Base-by-base conservation (phyloP, 2,113 vertebrate species). In the Cephalopholis sonnerati region DNA sequence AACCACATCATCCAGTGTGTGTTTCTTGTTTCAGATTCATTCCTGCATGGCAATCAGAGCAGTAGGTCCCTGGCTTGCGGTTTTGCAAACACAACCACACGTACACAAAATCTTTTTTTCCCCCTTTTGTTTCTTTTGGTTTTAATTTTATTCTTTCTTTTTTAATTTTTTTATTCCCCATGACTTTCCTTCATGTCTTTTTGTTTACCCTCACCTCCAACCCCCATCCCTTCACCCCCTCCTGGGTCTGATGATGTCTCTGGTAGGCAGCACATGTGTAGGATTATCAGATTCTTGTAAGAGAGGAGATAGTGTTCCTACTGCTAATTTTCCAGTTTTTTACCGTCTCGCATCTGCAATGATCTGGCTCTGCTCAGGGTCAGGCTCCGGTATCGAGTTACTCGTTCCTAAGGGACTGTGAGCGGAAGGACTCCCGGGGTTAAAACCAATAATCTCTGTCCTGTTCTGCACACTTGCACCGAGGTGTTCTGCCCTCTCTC, bases 231-330 rank as follows among this genome's bases (percentile, higher is more conserved):
- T 24, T 22, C 17, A n/a, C 7, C 15, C 57, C 71, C 3, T 59
- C 25, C 10, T 15, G 32, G 62, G 44, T 62, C 39, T 58, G 68
- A 67, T 64, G 84, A 82, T 53, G 59, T 36, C 67, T 78, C 78
- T 39, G 41, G 68, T 73, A 27, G 57, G 76, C 54, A 85, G 84
- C 86, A 84, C 86, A 89, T 83, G 86, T 79, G 76, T 51, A 25
- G 76, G 86, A 93, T 91, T 92, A 93, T 87, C 74, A 72, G 76
- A 71, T 16, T 63, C 68, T 85, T 69, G 72, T 76, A 77, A 70
- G 57, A 53, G 54, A 82, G 67, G 78, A 89, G 84, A 89, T 91
- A 82, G 50, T 77, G 77, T 93, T 94, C 81, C 90, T 68, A 51
- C 22, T n/a, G n/a, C 87, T 87, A 76, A 85, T 90, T 91, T 92